Percentiles rank a stretch among this genome's conserved stretches.
Evolutionary conservation across 2,888 invertebrate genomes (phyloP).

Genomic region (Spilosoma lubricipeda): DNA sequence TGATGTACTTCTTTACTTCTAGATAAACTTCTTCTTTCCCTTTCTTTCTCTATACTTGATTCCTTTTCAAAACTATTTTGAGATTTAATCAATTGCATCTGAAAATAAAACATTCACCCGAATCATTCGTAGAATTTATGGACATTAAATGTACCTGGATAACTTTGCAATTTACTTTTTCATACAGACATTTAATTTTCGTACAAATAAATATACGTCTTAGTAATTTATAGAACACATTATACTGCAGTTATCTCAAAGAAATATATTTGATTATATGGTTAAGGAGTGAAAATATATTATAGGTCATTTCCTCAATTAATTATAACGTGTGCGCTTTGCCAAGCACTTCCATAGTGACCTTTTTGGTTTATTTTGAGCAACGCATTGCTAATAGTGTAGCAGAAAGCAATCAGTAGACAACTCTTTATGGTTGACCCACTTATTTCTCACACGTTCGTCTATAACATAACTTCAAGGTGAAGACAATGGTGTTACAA

Average conservation of each 20-base stretch:
- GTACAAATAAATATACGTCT: slow-evolving; percentile 25
- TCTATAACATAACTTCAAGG: slow-evolving; percentile 55
- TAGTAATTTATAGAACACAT: slow-evolving; percentile 21
- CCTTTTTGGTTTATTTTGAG: slow-evolving; percentile 81
- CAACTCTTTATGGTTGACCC: slow-evolving; percentile 71
- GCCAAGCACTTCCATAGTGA: slow-evolving; percentile 75
- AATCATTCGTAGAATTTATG: not conserved
- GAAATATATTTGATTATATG: slow-evolving; percentile 19
- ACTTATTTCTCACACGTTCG: slow-evolving; percentile 61
- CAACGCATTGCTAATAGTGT: slow-evolving; percentile 62
- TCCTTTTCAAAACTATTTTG: slow-evolving; percentile 85
- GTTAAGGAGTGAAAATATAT: slow-evolving; percentile 48
- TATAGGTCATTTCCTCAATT: slow-evolving; percentile 76
- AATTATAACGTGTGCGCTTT: slow-evolving; percentile 71
- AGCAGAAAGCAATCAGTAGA: slow-evolving; percentile 62
- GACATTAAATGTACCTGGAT: not conserved
- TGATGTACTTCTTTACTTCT: slow-evolving; percentile 73
- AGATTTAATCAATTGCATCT: slow-evolving; percentile 85
- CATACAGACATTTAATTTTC: slow-evolving; percentile 1
- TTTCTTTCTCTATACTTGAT: slow-evolving; percentile 81
- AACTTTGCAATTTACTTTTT: not conserved
- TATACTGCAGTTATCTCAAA: slow-evolving; percentile 5
- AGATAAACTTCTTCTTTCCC: slow-evolving; percentile 78
- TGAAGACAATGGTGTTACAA: slow-evolving; percentile 49
- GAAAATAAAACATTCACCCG: slow-evolving; percentile 50